phyloP scores from a whole-genome alignment of 2,888 invertebrate genomes.

The Rhyacophila evoluta region DNA sequence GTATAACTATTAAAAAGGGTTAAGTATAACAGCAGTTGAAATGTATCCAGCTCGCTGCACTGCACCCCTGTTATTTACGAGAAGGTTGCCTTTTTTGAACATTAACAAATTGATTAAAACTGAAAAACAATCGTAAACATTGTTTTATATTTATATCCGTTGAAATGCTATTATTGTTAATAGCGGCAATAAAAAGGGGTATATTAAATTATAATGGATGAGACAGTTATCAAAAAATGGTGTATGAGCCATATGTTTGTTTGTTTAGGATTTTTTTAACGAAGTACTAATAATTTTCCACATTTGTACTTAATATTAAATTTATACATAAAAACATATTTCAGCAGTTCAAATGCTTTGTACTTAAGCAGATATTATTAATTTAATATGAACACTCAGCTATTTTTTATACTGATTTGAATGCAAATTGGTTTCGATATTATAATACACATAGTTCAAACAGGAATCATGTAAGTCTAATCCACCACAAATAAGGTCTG shows the following conservation, averaged over 20 bases:
- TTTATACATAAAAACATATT: too few species aligned
- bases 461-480: too few species aligned
- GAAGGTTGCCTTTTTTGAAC: slow-evolving; percentile 27
- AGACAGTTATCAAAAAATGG: neutral
- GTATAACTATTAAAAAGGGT: neutral
- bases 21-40: neutral
- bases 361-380: too few species aligned
- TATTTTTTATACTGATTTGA: too few species aligned
- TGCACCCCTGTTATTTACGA: slow-evolving; percentile 34
- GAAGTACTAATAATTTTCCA: too few species aligned
- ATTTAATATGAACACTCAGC: too few species aligned
- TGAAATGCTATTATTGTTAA: slow-evolving; percentile 20
- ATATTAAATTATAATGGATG: neutral
- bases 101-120: slow-evolving; percentile 44
- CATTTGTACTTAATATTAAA: too few species aligned
- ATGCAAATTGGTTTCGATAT: too few species aligned
- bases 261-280: too few species aligned
- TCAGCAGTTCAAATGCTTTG: too few species aligned
- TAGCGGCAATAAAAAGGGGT: neutral
- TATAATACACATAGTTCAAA: too few species aligned
- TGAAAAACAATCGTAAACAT: slow-evolving; percentile 28
- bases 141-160: neutral
- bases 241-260: neutral
- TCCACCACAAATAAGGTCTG: too few species aligned
- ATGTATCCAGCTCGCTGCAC: neutral